Percentiles rank a stretch among this genome's conserved stretches.
phyloP scores from a whole-genome alignment of 2,888 invertebrate species.

The Drosophila affinis region DNA sequence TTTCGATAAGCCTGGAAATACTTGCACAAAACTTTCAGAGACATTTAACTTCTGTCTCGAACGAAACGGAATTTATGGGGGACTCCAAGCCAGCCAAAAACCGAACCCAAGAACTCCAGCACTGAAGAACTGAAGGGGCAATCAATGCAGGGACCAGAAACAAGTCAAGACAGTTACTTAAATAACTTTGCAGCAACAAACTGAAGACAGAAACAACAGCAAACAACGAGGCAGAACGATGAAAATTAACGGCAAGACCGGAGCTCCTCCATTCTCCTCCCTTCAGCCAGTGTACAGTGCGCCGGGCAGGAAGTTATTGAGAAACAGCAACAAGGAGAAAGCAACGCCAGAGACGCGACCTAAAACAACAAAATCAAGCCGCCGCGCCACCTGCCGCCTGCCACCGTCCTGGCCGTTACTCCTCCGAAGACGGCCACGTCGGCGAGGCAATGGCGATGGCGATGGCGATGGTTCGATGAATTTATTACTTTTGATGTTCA shows the following conservation, averaged over 20 bases:
- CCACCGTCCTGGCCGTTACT: constrained; percentile 37
- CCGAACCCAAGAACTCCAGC: background rate
- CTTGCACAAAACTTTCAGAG: constrained; percentile 27
- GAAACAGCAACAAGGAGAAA: constrained; percentile 40
- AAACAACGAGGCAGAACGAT: constrained; percentile 3
- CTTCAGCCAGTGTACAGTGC: background rate
- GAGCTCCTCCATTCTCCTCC: constrained; percentile 10
- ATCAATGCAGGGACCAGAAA: constrained; percentile 61
- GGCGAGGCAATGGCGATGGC: constrained; percentile 21
- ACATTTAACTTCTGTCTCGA: constrained; percentile 26
- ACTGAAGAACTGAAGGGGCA: constrained; percentile 18
- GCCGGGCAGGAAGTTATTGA: constrained; percentile 76
- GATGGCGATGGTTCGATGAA: constrained; percentile 80
- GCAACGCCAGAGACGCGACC: constrained; percentile 50
- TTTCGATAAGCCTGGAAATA: constrained; percentile 29
- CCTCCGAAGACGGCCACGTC: background rate
- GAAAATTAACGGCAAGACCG: constrained; percentile 32
- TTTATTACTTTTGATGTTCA: constrained; percentile 80
- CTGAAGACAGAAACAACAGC: constrained; percentile 13
- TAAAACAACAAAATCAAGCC: constrained; percentile 49
- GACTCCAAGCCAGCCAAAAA: background rate
- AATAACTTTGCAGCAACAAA: constrained; percentile 59
- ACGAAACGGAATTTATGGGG: constrained; percentile 18
- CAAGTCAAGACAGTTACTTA: constrained; percentile 68
- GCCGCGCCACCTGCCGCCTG: constrained; percentile 1